phyloP scores from a whole-genome alignment of 2,797 vertebrate genomes.

The Phoxinus dragarum region DNA sequence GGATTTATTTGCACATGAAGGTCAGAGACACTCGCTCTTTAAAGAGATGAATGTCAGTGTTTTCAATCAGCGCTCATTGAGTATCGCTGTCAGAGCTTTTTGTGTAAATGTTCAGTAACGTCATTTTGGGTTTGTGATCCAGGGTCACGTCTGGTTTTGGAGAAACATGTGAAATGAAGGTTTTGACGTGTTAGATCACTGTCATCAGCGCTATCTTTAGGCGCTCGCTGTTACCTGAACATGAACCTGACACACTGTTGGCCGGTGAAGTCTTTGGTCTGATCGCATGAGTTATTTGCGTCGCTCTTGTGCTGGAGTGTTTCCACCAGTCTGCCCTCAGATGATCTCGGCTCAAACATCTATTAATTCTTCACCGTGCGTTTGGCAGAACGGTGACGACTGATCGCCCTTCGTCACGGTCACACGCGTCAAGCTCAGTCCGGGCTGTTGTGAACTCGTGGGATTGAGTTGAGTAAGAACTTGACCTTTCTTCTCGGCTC shows the following conservation, averaged over 20 bases:
- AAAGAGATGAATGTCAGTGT: conserved; percentile 38
- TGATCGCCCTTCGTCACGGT: not conserved
- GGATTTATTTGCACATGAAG: conserved; percentile 75
- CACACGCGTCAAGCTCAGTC: not conserved
- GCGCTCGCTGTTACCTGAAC: not conserved
- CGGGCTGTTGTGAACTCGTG: not conserved
- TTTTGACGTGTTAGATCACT: not conserved
- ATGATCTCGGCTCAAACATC: too few species aligned
- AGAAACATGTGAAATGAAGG: not conserved
- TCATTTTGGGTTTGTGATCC: not conserved
- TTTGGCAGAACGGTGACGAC: not conserved
- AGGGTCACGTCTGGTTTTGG: too few species aligned
- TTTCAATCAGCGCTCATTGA: not conserved
- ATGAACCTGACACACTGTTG: not conserved
- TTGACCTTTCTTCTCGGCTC: conserved; percentile 21
- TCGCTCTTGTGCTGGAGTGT: conserved; percentile 14
- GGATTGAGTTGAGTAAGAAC: not conserved
- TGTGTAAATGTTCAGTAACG: conserved; percentile 6
- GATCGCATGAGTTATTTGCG: conserved; percentile 37
- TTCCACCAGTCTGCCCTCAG: conserved; percentile 26
- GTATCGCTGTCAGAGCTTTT: conserved; percentile 29
- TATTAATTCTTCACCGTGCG: not conserved
- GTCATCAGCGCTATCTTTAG: not conserved
- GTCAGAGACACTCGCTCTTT: conserved; percentile 61
- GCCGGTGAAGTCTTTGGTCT: not conserved